Percentiles rank a stretch among this genome's conserved stretches.
Evolutionary conservation across 2,888 invertebrate genomes (phyloP).

Genomic region (Chirona hameri): DNA sequence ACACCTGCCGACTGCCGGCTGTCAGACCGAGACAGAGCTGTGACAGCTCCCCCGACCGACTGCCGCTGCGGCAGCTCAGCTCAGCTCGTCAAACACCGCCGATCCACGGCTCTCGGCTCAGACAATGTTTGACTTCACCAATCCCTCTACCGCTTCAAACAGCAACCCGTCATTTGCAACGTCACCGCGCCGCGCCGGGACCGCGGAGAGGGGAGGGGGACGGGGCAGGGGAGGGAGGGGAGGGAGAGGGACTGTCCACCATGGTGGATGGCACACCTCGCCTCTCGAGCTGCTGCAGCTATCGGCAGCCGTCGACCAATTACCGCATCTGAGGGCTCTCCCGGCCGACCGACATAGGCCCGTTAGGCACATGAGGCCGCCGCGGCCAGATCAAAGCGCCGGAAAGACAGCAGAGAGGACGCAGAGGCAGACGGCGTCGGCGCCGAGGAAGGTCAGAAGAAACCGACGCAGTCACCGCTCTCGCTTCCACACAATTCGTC

Average conservation of each 20-base stretch:
- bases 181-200: background rate
- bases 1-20: no score
- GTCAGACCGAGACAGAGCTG: no score
- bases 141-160: background rate
- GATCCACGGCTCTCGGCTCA: no score
- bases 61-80: no score
- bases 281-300: background rate
- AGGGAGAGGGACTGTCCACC: background rate
- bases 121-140: background rate
- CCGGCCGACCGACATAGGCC: background rate
- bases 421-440: background rate
- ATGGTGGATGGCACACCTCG: slow-evolving; percentile 3
- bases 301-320: background rate
- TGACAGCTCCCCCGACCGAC: no score
- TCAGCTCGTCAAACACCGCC: no score
- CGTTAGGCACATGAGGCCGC: no score
- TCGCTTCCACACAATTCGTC: no score
- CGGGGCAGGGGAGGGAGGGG: background rate
- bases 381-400: background rate
- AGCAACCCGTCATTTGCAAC: background rate
- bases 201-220: no score
- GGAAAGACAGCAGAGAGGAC: background rate
- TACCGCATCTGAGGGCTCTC: background rate
- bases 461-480: no score
- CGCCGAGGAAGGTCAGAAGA: no score